Evolutionary conservation across 2,888 invertebrate species (phyloP).

Genomic region (Ctena decussata): DNA sequence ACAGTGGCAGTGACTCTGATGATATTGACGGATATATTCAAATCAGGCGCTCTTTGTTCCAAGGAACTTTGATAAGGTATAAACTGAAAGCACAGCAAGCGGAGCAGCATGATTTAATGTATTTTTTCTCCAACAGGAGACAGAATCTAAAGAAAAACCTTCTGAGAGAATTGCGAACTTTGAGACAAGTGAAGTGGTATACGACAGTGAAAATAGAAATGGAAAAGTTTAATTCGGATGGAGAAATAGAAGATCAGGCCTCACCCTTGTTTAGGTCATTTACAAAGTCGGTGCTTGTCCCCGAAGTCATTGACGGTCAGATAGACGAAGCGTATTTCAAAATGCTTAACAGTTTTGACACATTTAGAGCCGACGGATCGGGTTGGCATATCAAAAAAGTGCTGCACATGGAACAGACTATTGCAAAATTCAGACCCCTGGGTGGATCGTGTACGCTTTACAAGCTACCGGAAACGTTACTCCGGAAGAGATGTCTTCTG

Average conservation of each 20-base stretch:
- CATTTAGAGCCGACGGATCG: background rate
- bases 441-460: background rate
- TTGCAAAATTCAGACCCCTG: background rate
- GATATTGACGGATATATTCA: background rate
- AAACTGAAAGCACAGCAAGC: background rate
- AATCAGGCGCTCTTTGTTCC: background rate
- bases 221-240: background rate
- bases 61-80: background rate
- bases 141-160: background rate
- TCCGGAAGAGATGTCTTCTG: background rate
- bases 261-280: background rate
- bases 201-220: background rate
- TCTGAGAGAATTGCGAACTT: background rate
- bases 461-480: background rate
- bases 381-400: background rate
- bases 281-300: background rate
- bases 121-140: constrained; percentile 5
- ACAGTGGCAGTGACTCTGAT: too few species aligned
- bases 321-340: constrained; percentile 4
- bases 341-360: background rate
- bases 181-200: background rate
- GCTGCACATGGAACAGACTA: background rate
- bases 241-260: background rate
- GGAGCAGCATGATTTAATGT: background rate
- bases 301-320: background rate